Conservation (phyloP, 2,888 invertebrate species). For the Heliconius ethilla region DNA sequence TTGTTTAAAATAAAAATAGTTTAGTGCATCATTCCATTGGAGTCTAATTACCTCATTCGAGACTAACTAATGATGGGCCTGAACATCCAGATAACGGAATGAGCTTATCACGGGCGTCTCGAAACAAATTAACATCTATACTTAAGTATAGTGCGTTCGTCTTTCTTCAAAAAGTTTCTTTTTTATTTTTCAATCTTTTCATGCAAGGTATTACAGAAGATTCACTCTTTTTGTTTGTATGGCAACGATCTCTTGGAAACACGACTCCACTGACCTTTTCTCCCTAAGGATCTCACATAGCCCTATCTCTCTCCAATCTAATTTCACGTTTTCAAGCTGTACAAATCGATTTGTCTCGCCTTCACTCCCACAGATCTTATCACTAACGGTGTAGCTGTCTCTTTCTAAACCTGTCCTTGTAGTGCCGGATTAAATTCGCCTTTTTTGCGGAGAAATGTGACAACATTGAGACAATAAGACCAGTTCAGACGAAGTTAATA, state of each 20-base stretch:
- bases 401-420: conserved; percentile 64
- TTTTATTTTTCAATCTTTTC: conserved; percentile 40
- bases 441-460: conserved; percentile 61
- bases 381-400: conserved; percentile 57
- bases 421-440: conserved; percentile 65
- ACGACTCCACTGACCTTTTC: conserved; percentile 56
- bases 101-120: conserved; percentile 41
- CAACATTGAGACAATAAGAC: conserved; percentile 50
- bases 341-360: conserved; percentile 75
- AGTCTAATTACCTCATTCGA: conserved; percentile 43
- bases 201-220: conserved; percentile 64
- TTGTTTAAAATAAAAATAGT: conserved; percentile 36
- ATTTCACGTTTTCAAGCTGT: conserved; percentile 63
- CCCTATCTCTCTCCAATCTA: conserved; percentile 62
- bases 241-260: conserved; percentile 65
- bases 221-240: conserved; percentile 65
- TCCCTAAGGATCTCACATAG: conserved; percentile 54
- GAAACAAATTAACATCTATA: conserved; percentile 39
- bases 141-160: conserved; percentile 39
- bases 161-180: conserved; percentile 39
- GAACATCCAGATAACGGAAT: conserved; percentile 41
- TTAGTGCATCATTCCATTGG: conserved; percentile 35
- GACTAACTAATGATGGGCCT: conserved; percentile 42
- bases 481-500: conserved; percentile 42
- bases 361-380: conserved; percentile 61